phyloP scores from a whole-genome alignment of 2,113 vertebrate species.

The Silurus glanis region DNA sequence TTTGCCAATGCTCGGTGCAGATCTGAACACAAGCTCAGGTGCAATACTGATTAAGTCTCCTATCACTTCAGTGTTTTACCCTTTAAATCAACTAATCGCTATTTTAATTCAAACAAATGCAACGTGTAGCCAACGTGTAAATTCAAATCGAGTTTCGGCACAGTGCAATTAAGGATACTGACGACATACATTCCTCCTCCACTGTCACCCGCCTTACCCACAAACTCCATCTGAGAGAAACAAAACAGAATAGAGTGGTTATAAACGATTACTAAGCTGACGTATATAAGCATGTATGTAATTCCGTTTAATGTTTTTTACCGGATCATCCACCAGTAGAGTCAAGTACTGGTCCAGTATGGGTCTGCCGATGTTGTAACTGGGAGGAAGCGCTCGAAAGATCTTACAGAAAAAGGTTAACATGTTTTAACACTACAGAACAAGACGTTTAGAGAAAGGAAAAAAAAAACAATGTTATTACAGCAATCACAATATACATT shows the following conservation, averaged over 20 bases:
- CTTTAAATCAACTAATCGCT: not conserved
- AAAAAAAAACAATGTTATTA: not conserved
- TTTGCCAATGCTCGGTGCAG: constrained; percentile 83
- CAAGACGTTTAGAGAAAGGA: not conserved
- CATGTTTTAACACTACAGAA: not conserved
- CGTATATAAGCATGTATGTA: too few relatives aligned
- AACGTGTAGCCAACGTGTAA: not conserved
- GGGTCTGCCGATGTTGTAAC: constrained; percentile 86
- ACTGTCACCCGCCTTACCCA: constrained; percentile 88
- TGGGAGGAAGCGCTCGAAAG: constrained; percentile 83
- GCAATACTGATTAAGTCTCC: not conserved
- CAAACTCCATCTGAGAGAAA: constrained; percentile 83
- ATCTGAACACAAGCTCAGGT: constrained; percentile 76
- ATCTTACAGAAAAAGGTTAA: constrained; percentile 70
- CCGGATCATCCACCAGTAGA: constrained; percentile 89
- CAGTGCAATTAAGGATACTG: constrained; percentile 84
- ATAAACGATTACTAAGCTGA: not conserved
- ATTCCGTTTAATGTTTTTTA: constrained; percentile 55
- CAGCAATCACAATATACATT: not conserved
- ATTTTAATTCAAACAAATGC: not conserved
- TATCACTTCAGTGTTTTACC: not conserved
- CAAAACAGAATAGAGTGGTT: not conserved
- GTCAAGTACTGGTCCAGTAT: constrained; percentile 92
- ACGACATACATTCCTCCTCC: constrained; percentile 90
- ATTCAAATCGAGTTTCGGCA: not conserved